A percentile compares a stretch with the other conserved stretches of the same genome.
These are phyloP conservation scores for Zaprionus tsacasi DNA, from an alignment of 1,140 invertebrate species.

Conservation along the genomic window DNA sequence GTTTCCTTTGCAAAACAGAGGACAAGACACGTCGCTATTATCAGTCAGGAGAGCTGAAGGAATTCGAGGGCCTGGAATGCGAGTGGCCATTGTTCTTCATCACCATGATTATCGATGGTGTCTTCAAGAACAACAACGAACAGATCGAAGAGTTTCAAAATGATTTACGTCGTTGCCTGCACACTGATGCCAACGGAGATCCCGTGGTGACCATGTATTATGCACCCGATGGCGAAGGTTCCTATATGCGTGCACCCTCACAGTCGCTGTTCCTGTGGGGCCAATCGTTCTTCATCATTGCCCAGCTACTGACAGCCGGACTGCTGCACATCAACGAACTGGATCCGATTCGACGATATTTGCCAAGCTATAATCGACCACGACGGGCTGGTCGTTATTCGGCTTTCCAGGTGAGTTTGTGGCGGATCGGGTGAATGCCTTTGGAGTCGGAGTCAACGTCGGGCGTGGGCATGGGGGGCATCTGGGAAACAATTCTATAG, in stretches of 20 bases:
- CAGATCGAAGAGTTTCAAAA: constrained; percentile 96
- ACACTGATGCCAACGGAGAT: constrained; percentile 93
- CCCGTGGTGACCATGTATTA: constrained; percentile 94
- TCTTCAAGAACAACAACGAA: constrained; percentile 94
- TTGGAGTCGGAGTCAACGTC: background rate
- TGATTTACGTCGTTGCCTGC: constrained; percentile 91
- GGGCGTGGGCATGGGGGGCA: background rate
- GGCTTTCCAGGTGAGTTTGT: constrained; percentile 94
- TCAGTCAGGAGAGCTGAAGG: constrained; percentile 89
- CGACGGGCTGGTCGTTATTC: constrained; percentile 96
- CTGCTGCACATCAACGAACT: constrained; percentile 97
- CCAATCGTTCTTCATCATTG: constrained; percentile 97
- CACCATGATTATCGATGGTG: constrained; percentile 98
- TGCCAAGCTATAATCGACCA: constrained; percentile 98
- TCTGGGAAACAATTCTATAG: background rate
- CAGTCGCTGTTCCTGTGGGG: constrained; percentile 91
- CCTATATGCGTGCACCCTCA: constrained; percentile 77
- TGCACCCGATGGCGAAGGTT: constrained; percentile 90
- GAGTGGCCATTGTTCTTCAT: constrained; percentile 99
- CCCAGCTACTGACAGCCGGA: constrained; percentile 94
- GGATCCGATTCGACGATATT: constrained; percentile 96
- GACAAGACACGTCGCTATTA: constrained; percentile 88
- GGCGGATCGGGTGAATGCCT: background rate
- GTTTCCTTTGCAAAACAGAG: constrained; percentile 95
- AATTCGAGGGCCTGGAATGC: constrained; percentile 98